These are phyloP conservation scores for Gallinago jamesoni DNA, from an alignment of 2,113 vertebrate genomes.

Conservation along the genomic window DNA sequence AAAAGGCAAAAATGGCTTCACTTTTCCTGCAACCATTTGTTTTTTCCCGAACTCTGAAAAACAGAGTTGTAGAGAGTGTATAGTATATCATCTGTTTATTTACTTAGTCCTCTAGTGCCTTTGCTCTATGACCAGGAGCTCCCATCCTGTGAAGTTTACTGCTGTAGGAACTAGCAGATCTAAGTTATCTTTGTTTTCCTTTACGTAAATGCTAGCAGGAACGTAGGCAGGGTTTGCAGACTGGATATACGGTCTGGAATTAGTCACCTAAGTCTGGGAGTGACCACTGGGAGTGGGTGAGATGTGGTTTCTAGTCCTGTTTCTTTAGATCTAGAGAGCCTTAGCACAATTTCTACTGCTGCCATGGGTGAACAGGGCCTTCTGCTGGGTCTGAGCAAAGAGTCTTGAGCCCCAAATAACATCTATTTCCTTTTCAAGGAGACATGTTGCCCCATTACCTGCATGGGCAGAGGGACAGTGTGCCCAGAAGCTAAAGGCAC, in stretches of 20 bases:
- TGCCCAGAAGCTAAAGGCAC: background rate
- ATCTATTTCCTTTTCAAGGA: background rate
- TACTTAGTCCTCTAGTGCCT: background rate
- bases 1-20: background rate
- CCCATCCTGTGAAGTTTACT: background rate
- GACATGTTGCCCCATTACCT: background rate
- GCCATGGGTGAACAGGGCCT: background rate
- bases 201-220: background rate
- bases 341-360: background rate
- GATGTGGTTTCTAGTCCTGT: background rate
- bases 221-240: background rate
- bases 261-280: background rate
- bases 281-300: background rate
- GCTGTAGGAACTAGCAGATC: background rate
- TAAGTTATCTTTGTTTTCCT: background rate
- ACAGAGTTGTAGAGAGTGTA: background rate
- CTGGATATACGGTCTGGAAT: background rate
- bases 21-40: background rate
- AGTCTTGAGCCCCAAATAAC: background rate
- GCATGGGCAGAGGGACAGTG: background rate
- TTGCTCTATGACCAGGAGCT: background rate
- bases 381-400: background rate
- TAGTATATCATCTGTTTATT: background rate
- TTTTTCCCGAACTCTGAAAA: background rate
- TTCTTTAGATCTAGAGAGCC: background rate